Percentiles rank a stretch among this genome's conserved stretches.
phyloP scores from a whole-genome alignment of 2,797 vertebrate genomes.

The Rhinogobio ventralis region DNA sequence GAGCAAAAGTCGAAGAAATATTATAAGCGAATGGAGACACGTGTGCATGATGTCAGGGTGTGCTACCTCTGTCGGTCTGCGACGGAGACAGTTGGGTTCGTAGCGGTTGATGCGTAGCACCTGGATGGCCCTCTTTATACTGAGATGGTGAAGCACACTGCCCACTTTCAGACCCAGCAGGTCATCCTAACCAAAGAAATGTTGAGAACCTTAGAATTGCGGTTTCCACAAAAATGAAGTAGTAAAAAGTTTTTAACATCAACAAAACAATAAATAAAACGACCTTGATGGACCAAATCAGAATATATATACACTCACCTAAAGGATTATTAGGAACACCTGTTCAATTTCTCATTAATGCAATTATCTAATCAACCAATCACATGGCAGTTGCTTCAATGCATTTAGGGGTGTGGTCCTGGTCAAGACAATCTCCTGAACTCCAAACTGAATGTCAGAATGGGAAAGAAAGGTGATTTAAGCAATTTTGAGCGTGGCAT shows the following conservation, averaged over 20 bases:
- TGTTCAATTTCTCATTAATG: too few relatives aligned
- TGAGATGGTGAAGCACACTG: constrained; percentile 95
- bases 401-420: too few relatives aligned
- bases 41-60: not conserved
- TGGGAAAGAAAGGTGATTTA: too few relatives aligned
- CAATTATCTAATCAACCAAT: too few relatives aligned
- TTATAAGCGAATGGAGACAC: not conserved
- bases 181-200: constrained; percentile 82
- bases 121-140: constrained; percentile 94
- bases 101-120: constrained; percentile 91
- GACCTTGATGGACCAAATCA: not conserved
- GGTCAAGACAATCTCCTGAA: too few relatives aligned
- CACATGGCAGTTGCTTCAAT: too few relatives aligned
- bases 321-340: too few relatives aligned
- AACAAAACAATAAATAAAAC: too few relatives aligned
- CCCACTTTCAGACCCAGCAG: constrained; percentile 92
- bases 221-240: too few relatives aligned
- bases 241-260: not conserved
- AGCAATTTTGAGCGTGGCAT: too few relatives aligned
- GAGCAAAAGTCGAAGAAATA: not conserved
- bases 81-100: constrained; percentile 88
- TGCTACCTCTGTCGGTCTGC: constrained; percentile 88
- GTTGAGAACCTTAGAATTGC: not conserved
- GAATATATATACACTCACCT: too few relatives aligned
- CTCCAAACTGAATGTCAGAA: too few relatives aligned